Evolutionary conservation across 1,140 invertebrate species (phyloP), one percentile per base, ranked within the genome.

Genomic region (Dermatophagoides farinae): DNA sequence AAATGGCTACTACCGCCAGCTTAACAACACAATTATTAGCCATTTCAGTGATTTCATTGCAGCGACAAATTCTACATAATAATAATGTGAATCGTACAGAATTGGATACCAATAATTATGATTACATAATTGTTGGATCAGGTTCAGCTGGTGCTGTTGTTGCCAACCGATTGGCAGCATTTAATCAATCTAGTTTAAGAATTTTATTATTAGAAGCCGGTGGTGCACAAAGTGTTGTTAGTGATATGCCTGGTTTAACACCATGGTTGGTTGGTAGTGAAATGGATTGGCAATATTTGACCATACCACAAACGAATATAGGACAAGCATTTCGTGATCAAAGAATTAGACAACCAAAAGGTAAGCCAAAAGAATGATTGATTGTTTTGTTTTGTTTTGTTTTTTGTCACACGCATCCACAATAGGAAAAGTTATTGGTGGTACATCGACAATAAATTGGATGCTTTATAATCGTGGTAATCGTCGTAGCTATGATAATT

Each of bases 381-480:
- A 4, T 31, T 8, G 31, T 31, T 31, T 8, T 31, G 31, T 31
- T 31, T 31, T 31, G 31, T 81, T 83, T 0, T 72, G 83, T 9
- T 85, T 85, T 0, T 85, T 85, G 1, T 83, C 79, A n/a, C n/a
- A n/a, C n/a, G n/a, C n/a, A 67, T 75, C 77, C 6, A 97, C 93
- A 92, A 10, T 22, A 51, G 70, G 67, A 18, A 59, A 65, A 62
- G 66, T 66, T 10, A 49, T 75, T 58, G 79, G 78, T n/a, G 92
- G 91, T 12, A 85, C 86, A 31, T 90, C 86, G 50, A 87, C 90
- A 0, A 77, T 97, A 0, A 97, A 97, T 71, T 95, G 93, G 67
- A 97, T 97, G 92, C 76, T 96, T 0, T 97, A 97, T 68, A 75
- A 97, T 0, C 76, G 93, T 39, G 93, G 92, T 0, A 92, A 96